Conservation (phyloP, 2,888 invertebrate species). For the Pachycephus smyrnensis region DNA sequence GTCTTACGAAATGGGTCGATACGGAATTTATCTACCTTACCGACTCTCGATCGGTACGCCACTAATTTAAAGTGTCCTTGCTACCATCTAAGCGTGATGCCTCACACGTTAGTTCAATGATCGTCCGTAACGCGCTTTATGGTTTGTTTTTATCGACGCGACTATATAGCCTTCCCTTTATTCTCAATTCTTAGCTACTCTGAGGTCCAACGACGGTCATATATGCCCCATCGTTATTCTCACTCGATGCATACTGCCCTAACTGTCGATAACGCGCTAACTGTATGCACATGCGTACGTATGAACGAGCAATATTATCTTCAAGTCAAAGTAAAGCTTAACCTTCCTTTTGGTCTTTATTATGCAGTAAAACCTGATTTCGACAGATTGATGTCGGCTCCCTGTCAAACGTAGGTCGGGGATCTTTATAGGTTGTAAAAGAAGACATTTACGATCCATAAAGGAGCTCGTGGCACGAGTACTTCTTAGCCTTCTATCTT, state of each 20-base stretch:
- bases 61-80: conserved; percentile 47
- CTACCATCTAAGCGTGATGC: conserved; percentile 56
- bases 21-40: conserved; percentile 52
- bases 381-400: conserved; percentile 30
- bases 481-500: conserved; percentile 36
- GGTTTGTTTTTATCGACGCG: conserved; percentile 64
- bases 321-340: conserved; percentile 44
- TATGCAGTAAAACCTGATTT: conserved; percentile 24
- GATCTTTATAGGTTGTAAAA: conserved; percentile 67
- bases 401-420: conserved; percentile 50
- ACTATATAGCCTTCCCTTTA: background rate
- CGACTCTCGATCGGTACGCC: conserved; percentile 55
- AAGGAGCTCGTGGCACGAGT: conserved; percentile 60
- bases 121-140: conserved; percentile 64
- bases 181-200: background rate
- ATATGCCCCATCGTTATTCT: conserved; percentile 26
- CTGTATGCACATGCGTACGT: conserved; percentile 28
- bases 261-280: conserved; percentile 47
- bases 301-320: background rate
- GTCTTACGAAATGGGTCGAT: conserved; percentile 21
- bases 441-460: conserved; percentile 68
- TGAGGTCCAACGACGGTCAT: background rate
- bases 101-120: conserved; percentile 59
- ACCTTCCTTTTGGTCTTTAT: conserved; percentile 12
- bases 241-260: conserved; percentile 37